Conservation (phyloP, 2,113 vertebrate genomes). For the Caracal caracal region DNA sequence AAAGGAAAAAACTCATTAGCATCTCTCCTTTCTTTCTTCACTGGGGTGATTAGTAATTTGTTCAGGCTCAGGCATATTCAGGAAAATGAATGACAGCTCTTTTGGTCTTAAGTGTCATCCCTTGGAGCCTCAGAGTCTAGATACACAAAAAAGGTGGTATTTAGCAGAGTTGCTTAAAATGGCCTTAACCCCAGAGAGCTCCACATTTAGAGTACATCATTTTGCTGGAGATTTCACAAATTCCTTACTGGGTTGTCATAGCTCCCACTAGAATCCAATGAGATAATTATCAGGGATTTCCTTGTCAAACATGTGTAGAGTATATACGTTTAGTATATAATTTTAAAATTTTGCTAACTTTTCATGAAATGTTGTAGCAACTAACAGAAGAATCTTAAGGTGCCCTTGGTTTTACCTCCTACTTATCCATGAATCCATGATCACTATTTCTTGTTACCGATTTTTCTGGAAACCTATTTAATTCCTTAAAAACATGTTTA, state of each 20-base stretch:
- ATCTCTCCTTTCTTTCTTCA: neutral
- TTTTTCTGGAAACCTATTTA: neutral
- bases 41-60: neutral
- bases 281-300: constrained; percentile 92
- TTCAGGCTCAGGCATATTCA: neutral
- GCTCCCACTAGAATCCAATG: constrained; percentile 84
- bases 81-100: constrained; percentile 18
- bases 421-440: neutral
- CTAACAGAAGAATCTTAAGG: neutral
- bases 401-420: neutral
- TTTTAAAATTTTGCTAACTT: neutral
- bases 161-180: constrained; percentile 77
- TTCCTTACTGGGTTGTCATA: constrained; percentile 84
- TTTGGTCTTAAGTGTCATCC: constrained; percentile 71
- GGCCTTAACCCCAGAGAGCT: constrained; percentile 75
- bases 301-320: constrained; percentile 88
- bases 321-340: constrained; percentile 71
- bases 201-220: constrained; percentile 70
- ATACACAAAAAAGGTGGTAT: constrained; percentile 69
- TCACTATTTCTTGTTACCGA: neutral
- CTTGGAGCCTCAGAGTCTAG: constrained; percentile 82
- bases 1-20: constrained; percentile 12
- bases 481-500: neutral
- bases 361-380: neutral
- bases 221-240: constrained; percentile 86